Evolutionary conservation across 2,888 invertebrate genomes (phyloP).

Genomic region (Myopa testacea): DNA sequence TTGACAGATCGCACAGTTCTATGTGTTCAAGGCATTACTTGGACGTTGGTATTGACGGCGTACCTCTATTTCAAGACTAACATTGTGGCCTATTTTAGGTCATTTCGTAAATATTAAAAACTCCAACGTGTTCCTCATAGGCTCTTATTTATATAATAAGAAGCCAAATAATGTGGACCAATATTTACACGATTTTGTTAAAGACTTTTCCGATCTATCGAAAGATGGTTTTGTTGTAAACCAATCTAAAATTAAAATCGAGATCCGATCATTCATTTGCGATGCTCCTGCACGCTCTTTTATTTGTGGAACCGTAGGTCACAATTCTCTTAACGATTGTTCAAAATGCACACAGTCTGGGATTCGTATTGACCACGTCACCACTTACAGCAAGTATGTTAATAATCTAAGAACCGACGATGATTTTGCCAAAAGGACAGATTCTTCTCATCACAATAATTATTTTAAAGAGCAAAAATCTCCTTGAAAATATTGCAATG

Average conservation of each 20-base stretch:
- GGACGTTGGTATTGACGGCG: slow-evolving; percentile 24
- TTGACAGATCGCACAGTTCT: too few species aligned
- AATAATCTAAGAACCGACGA: neutral
- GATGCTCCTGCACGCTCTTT: slow-evolving; percentile 35
- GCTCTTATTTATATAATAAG: slow-evolving; percentile 7
- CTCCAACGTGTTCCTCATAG: slow-evolving; percentile 20
- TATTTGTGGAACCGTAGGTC: slow-evolving; percentile 27
- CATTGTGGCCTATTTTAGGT: slow-evolving; percentile 27
- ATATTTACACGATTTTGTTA: slow-evolving; percentile 26
- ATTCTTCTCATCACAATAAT: neutral
- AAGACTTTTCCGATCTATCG: neutral
- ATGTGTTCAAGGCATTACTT: too few species aligned
- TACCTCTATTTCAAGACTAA: slow-evolving; percentile 3
- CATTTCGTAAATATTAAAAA: slow-evolving; percentile 13
- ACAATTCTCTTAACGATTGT: slow-evolving; percentile 1
- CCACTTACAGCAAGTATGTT: neutral
- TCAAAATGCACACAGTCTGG: neutral
- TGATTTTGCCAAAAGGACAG: neutral
- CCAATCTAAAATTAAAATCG: slow-evolving; percentile 6
- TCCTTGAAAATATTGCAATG: neutral
- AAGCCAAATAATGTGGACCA: slow-evolving; percentile 21
- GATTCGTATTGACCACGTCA: slow-evolving; percentile 2
- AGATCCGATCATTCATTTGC: slow-evolving; percentile 28
- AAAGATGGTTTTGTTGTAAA: slow-evolving; percentile 10
- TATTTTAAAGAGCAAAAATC: slow-evolving; percentile 3